Evolutionary conservation across 2,888 invertebrate genomes (phyloP), one percentile per base, ranked within the genome.

Genomic region (Acrobasis consociella): DNA sequence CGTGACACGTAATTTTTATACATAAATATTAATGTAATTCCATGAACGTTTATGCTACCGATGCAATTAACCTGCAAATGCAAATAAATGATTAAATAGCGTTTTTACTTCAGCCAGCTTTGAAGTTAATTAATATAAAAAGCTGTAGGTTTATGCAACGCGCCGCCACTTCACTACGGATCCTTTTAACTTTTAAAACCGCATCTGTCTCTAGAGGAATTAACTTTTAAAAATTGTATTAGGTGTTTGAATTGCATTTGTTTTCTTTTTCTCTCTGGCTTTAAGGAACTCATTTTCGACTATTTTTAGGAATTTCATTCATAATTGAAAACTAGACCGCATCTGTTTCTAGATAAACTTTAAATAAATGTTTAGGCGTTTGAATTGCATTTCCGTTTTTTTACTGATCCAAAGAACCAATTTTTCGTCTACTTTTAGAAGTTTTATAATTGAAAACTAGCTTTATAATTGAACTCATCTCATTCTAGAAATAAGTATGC

Each of bases 211-310:
- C 59, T 49, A 55, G 51, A 7, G 50, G 22, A 42, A 60, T n/a
- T 39, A 49, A 52, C 62, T 64, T 62, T 63, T 51, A 2, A 37
- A 46, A 52, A 52, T 37, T n/a, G 7, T 13, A 31, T n/a, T 11
- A 31, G 13, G 46, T 31, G 31, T 50, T 17, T 50, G 50, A 17
- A 10, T n/a, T 52, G 22, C 9, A 7, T 13, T 52, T 52, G 2
- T 5, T 52, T 52, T 52, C 51, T 64, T 58, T 52, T 52, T 22
- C 3, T 7, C 5, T 52, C 2, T 52, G 31, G 8, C 11, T 31
- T 52, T 22, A 11, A 31, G 1, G 17, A 50, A 50, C 31, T 5
- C 2, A 31, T 31, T 31, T 22, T 22, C 3, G 22, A n/a, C n/a
- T n/a, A n/a, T n/a, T n/a, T n/a, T n/a, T n/a, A n/a, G n/a, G n/a